A percentile compares a stretch with the other conserved stretches of the same genome.
These are phyloP conservation scores for Apogon hyalosoma DNA, from an alignment of 2,797 vertebrate species.

Conservation along the genomic window DNA sequence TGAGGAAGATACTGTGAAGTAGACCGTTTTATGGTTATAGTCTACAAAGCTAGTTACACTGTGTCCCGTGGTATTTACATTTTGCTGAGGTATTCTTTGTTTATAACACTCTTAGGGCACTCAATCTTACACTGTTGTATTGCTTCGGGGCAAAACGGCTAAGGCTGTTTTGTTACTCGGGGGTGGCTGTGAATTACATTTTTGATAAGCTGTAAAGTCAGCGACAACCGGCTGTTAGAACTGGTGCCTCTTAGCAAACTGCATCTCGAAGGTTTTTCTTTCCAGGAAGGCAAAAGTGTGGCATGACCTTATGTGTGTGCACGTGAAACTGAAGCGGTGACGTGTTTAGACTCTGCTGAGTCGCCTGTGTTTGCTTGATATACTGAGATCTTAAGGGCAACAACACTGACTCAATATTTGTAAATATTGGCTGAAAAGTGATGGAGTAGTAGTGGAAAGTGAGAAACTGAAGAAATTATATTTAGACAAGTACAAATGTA, in stretches of 20 bases:
- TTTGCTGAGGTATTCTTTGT: conserved; percentile 56
- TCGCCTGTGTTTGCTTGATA: conserved; percentile 6
- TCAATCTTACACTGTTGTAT: conserved; percentile 49
- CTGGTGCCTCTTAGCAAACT: conserved; percentile 25
- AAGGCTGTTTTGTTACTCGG: conserved; percentile 37
- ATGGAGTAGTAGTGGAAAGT: not conserved
- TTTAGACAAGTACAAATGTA: too few relatives aligned
- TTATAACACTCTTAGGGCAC: conserved; percentile 37
- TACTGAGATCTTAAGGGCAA: conserved; percentile 72
- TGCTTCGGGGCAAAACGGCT: conserved; percentile 35
- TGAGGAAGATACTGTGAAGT: conserved; percentile 23
- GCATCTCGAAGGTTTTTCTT: conserved; percentile 35
- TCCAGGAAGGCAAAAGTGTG: conserved; percentile 81
- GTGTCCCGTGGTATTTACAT: conserved; percentile 46
- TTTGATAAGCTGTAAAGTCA: conserved; percentile 48
- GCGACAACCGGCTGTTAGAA: conserved; percentile 25
- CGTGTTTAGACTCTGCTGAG: conserved; percentile 29
- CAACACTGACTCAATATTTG: conserved; percentile 19
- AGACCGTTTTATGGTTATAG: conserved; percentile 38
- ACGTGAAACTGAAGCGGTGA: conserved; percentile 28
- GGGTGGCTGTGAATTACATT: conserved; percentile 44
- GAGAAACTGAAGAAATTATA: too few relatives aligned
- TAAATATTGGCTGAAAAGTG: too few relatives aligned
- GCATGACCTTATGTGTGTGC: conserved; percentile 66
- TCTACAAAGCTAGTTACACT: conserved; percentile 28